Evolutionary conservation across 2,113 vertebrate species (phyloP).

Genomic region (Taurulus bubalis): DNA sequence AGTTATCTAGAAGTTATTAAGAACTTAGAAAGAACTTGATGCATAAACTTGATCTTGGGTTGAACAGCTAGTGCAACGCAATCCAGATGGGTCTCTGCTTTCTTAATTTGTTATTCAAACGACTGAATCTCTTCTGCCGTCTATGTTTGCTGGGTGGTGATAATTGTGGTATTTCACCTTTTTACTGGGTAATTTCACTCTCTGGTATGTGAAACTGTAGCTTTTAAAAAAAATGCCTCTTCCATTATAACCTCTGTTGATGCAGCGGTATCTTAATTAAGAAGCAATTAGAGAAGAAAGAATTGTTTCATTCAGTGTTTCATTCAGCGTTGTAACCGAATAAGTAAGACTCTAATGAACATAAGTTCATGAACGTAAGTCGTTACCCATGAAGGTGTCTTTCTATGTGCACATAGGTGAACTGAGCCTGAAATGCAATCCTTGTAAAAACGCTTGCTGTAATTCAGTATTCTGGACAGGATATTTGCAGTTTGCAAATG

Average conservation of each 20-base stretch:
- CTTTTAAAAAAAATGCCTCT: not conserved
- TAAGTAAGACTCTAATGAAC: not conserved
- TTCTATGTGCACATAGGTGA: not conserved
- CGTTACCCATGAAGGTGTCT: not conserved
- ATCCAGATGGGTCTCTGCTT: not conserved
- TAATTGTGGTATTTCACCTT: conserved; percentile 22
- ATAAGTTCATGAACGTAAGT: conserved; percentile 9
- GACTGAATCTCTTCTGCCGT: not conserved
- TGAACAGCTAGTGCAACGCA: not conserved
- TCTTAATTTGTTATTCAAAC: conserved; percentile 1
- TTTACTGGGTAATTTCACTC: conserved; percentile 19
- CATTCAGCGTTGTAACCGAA: not conserved
- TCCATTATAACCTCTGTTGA: not conserved
- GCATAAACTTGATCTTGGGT: not conserved
- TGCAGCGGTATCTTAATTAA: not conserved
- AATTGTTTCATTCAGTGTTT: not conserved
- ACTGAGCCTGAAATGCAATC: conserved; percentile 2
- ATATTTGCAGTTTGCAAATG: conserved; percentile 28
- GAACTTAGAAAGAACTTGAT: not conserved
- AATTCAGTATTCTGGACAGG: conserved; percentile 27
- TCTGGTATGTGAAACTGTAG: conserved; percentile 21
- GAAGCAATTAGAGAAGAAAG: not conserved
- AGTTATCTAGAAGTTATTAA: not conserved
- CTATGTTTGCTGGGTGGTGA: conserved; percentile 21
- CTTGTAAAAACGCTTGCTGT: conserved; percentile 6